Evolutionary conservation across 2,797 vertebrate genomes (phyloP).

Genomic region (Platalea minor): DNA sequence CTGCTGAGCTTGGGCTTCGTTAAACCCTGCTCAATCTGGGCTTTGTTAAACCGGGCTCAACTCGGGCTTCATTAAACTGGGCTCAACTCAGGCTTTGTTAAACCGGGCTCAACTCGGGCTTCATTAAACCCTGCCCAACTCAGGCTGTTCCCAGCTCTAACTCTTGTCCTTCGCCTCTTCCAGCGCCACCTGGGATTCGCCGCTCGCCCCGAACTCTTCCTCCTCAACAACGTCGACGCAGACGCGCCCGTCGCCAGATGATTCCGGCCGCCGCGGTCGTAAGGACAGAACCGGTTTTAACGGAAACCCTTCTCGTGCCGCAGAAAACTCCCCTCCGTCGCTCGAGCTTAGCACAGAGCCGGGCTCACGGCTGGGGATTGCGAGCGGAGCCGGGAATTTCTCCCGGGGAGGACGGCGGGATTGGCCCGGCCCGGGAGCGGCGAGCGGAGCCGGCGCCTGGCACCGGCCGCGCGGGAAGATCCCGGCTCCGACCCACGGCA

Average conservation of each 20-base stretch:
- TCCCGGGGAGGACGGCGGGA: neutral
- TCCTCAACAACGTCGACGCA: slow-evolving; percentile 81
- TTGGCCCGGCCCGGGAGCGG: fast-evolving
- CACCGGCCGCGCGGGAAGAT: neutral
- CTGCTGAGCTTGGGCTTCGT: too few relatives aligned
- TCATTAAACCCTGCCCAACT: neutral
- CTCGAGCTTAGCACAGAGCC: slow-evolving; percentile 2
- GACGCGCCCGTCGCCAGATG: slow-evolving; percentile 69
- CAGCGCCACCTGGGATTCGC: slow-evolving; percentile 76
- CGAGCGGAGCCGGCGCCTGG: neutral
- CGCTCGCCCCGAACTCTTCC: slow-evolving; percentile 81
- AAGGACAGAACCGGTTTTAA: neutral
- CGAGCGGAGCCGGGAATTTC: neutral
- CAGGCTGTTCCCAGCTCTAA: neutral
- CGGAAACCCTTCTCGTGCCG: neutral
- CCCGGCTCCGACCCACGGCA: too few relatives aligned
- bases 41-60: too few relatives aligned
- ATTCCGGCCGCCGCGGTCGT: neutral
- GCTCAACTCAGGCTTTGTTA: too few relatives aligned
- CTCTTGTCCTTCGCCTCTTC: neutral
- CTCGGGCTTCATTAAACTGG: neutral
- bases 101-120: fast-evolving
- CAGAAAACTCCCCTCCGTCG: neutral
- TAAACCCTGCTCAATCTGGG: too few relatives aligned
- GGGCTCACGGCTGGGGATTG: neutral